phyloP scores from a whole-genome alignment of 2,888 invertebrate genomes.

The Odontocolon sp. region DNA sequence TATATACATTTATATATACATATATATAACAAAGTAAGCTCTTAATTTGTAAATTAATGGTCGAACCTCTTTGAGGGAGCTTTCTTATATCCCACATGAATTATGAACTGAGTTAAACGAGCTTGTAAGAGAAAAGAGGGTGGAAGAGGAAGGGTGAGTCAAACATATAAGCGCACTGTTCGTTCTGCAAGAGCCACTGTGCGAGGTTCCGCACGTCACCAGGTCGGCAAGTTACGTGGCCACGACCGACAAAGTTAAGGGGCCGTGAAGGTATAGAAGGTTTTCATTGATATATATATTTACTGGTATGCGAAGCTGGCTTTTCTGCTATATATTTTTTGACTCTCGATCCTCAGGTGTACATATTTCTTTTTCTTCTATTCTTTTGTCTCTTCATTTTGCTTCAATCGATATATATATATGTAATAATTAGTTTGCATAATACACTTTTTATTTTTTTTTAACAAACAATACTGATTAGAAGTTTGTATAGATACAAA shows the following conservation, averaged over 20 bases:
- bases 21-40: too few species aligned
- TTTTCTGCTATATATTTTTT: not conserved
- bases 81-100: too few species aligned
- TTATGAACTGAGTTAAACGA: not conserved
- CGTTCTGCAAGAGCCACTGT: conserved; percentile 5
- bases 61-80: too few species aligned
- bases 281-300: not conserved
- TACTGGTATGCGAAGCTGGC: not conserved
- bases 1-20: too few species aligned
- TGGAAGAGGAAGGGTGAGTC: not conserved
- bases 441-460: too few species aligned
- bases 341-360: not conserved
- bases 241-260: conserved; percentile 25
- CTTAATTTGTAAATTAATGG: too few species aligned
- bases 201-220: not conserved
- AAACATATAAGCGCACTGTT: too few species aligned
- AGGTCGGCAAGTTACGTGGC: not conserved
- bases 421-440: too few species aligned
- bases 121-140: not conserved
- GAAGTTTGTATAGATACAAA: too few species aligned
- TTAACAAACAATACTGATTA: too few species aligned
- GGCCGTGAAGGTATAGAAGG: conserved; percentile 16
- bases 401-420: too few species aligned
- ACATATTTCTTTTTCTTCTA: not conserved
- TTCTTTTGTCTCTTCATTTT: too few species aligned